phyloP scores from a whole-genome alignment of 2,888 invertebrate genomes.

The Chrysotoxum bicinctum region DNA sequence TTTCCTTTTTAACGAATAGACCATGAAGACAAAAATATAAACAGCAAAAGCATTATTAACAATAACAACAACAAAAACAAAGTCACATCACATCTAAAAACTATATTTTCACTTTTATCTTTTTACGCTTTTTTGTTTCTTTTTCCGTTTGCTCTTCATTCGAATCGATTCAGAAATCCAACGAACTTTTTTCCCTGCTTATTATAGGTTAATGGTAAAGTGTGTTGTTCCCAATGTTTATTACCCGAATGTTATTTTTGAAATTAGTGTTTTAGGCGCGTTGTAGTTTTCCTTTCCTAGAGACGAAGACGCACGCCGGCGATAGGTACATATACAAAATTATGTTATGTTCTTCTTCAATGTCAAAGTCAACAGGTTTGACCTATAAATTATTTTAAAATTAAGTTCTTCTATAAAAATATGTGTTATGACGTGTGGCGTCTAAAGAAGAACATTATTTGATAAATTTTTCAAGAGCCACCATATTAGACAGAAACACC shows the following conservation, averaged over 20 bases:
- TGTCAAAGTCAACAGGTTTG: slow-evolving; percentile 39
- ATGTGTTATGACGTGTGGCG: not conserved
- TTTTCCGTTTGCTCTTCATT: slow-evolving; percentile 24
- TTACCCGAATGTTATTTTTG: slow-evolving; percentile 21
- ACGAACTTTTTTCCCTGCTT: not conserved
- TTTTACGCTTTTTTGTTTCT: not conserved
- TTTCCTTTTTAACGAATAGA: slow-evolving; percentile 14
- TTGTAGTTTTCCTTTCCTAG: not conserved
- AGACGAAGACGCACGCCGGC: not conserved
- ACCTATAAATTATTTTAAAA: slow-evolving; percentile 24
- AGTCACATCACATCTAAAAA: slow-evolving; percentile 42
- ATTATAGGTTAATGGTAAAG: slow-evolving; percentile 13
- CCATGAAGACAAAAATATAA: slow-evolving; percentile 10
- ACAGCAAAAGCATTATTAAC: not conserved
- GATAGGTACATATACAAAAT: not conserved
- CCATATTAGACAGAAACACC: not conserved
- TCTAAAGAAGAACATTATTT: not conserved
- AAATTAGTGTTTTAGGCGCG: slow-evolving; percentile 8
- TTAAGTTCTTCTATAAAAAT: not conserved
- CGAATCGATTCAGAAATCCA: not conserved
- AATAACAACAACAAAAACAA: slow-evolving; percentile 11
- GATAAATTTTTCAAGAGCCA: not conserved
- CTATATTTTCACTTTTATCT: slow-evolving; percentile 29
- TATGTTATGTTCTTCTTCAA: slow-evolving; percentile 20
- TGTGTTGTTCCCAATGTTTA: slow-evolving; percentile 12